Evolutionary conservation across 2,888 invertebrate species (phyloP), one percentile per base, ranked within the genome.

Genomic region (Apeira syringaria): DNA sequence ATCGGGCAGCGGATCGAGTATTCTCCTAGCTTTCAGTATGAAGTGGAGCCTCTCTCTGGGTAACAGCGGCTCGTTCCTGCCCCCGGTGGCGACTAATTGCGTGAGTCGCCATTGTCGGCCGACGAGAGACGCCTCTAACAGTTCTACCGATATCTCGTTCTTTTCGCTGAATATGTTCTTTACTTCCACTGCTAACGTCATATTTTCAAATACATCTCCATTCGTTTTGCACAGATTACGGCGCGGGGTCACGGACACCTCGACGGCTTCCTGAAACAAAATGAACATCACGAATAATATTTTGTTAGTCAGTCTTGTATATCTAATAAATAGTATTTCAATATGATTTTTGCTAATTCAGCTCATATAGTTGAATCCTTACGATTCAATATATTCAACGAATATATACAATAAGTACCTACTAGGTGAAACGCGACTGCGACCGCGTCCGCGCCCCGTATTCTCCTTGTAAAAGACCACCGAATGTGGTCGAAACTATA

Each of bases 111-210:
- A 94, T 48, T 88, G 85, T 22, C 91, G 78, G 61, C 94, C 93
- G 25, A 93, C 75, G 20, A 94, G 69, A 0, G 92, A 91, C 1
- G 92, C 91, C 53, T 93, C 92, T 15, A 92, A 68, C 10, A 94
- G 68, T 50, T 91, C 90, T 9, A 94, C 81, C 76, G 88, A 45
- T 80, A 92, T 56, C 72, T 92, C 90, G 61, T 92, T 91, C 61
- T 93, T 93, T 7, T 91, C 85, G 58, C 92, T 91, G 70, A 93
- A 93, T 22, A 93, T 85, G 75, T 96, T 96, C 60, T 93, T 94
- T 0, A 94, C 84, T 64, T 93, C 93, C 2, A 95, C 78, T 20
- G 94, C 92, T 6, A 96, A 67, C 31, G 93, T 93, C 66, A 96
- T 80, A 35, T 92, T 93, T 56, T 93, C 92, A 18, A 81, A 68